phyloP scores from a whole-genome alignment of 2,797 vertebrate species.

The Hydrolagus colliei region DNA sequence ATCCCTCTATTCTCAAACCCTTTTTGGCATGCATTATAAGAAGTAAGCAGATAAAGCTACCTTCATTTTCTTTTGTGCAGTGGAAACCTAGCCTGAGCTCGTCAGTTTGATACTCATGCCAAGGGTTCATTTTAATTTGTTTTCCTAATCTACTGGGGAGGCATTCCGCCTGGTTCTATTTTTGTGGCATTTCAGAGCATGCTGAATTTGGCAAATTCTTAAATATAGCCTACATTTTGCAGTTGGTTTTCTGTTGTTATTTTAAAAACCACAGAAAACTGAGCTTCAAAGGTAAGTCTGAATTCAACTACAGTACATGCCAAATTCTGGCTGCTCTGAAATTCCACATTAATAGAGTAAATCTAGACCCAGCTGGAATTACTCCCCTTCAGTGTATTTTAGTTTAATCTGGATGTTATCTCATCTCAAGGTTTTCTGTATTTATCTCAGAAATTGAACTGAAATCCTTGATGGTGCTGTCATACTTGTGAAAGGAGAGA shows the following conservation, averaged over 20 bases:
- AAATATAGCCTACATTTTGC: no score
- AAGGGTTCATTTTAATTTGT: slow-evolving; percentile 44
- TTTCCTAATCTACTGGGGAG: slow-evolving; percentile 39
- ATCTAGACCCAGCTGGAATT: no score
- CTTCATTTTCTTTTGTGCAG: not conserved
- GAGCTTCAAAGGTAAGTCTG: no score
- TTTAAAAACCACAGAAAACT: no score
- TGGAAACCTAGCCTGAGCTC: slow-evolving; percentile 8
- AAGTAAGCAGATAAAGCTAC: not conserved
- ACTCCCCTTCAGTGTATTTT: not conserved
- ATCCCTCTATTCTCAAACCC: not conserved
- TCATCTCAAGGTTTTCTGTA: slow-evolving; percentile 39
- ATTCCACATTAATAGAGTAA: no score
- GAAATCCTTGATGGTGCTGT: slow-evolving; percentile 45
- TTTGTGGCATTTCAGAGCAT: no score
- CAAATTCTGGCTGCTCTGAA: no score
- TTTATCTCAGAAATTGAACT: slow-evolving; percentile 47
- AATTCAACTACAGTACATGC: no score
- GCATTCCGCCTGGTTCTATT: no score
- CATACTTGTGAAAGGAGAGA: slow-evolving; percentile 43
- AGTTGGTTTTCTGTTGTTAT: no score
- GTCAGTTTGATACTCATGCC: slow-evolving; percentile 44
- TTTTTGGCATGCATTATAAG: not conserved
- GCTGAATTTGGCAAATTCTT: no score
- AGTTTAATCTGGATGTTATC: slow-evolving; percentile 42